Evolutionary conservation across 2,797 vertebrate species (phyloP).

Genomic region (Syngnathus acus): DNA sequence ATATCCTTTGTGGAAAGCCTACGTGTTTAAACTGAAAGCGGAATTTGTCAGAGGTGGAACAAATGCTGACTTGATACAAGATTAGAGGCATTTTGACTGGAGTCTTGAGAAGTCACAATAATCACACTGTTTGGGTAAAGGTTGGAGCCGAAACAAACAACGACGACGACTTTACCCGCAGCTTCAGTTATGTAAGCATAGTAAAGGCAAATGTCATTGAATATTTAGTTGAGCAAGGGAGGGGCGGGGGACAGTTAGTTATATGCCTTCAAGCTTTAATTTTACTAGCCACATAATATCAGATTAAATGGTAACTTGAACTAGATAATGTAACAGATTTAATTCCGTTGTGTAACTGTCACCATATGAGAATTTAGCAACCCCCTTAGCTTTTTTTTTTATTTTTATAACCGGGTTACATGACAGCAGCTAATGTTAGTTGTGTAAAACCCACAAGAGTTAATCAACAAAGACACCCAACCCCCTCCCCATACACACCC

Average conservation of each 20-base stretch:
- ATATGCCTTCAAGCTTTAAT: neutral
- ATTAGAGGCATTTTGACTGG: neutral
- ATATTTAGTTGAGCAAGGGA: neutral
- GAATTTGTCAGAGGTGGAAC: neutral
- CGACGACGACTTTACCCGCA: neutral
- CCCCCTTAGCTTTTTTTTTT: no score
- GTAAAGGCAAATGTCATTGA: conserved; percentile 3
- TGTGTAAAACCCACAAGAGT: neutral
- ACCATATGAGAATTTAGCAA: no score
- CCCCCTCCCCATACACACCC: conserved; percentile 8
- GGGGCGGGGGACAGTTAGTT: neutral
- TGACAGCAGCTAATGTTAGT: neutral
- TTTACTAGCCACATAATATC: neutral
- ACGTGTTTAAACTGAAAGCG: neutral
- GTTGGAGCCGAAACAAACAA: neutral
- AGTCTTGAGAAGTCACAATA: neutral
- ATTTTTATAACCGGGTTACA: no score
- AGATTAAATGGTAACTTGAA: neutral
- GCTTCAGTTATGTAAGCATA: neutral
- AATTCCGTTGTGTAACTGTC: neutral
- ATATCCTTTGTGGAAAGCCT: neutral
- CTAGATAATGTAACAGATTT: neutral
- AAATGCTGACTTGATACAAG: neutral
- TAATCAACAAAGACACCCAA: conserved; percentile 17
- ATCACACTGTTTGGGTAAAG: neutral